Percentiles rank a stretch among this genome's conserved stretches.
These are phyloP conservation scores for Eupithecia vulgata DNA, from an alignment of 2,888 invertebrate species.

Conservation along the genomic window DNA sequence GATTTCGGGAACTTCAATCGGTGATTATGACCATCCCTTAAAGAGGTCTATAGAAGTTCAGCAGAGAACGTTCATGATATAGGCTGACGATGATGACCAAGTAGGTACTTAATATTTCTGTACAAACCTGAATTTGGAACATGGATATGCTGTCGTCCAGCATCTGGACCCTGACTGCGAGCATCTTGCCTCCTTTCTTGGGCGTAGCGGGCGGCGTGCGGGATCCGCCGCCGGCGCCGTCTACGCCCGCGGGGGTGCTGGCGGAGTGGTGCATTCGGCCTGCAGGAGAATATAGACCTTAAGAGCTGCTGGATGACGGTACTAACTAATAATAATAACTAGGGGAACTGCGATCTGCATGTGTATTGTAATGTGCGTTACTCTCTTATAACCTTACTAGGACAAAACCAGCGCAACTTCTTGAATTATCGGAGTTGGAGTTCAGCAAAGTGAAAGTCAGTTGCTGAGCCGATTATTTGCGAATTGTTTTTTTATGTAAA, in stretches of 20 bases:
- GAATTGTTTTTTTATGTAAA: no score
- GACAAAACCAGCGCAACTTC: neutral
- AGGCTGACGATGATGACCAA: neutral
- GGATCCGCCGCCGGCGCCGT: conserved; percentile 85
- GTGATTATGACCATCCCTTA: neutral
- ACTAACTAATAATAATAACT: neutral
- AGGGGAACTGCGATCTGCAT: neutral
- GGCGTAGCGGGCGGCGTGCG: conserved; percentile 92
- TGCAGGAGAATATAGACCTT: conserved; percentile 41
- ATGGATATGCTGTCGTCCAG: conserved; percentile 94
- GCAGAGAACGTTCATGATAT: neutral
- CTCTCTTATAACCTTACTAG: neutral
- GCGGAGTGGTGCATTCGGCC: conserved; percentile 93
- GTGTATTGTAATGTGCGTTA: neutral
- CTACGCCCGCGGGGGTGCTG: conserved; percentile 93
- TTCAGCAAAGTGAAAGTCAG: neutral
- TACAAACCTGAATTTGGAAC: conserved; percentile 94
- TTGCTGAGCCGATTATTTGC: no score
- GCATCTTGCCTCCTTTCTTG: conserved; percentile 94
- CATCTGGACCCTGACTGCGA: conserved; percentile 94
- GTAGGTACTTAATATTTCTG: neutral
- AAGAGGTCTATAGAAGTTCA: neutral
- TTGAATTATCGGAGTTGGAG: neutral
- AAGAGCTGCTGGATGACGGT: neutral
- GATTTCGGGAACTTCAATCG: neutral